These are phyloP conservation scores for Fringilla coelebs DNA, from an alignment of 2,797 vertebrate genomes.

Conservation along the genomic window DNA sequence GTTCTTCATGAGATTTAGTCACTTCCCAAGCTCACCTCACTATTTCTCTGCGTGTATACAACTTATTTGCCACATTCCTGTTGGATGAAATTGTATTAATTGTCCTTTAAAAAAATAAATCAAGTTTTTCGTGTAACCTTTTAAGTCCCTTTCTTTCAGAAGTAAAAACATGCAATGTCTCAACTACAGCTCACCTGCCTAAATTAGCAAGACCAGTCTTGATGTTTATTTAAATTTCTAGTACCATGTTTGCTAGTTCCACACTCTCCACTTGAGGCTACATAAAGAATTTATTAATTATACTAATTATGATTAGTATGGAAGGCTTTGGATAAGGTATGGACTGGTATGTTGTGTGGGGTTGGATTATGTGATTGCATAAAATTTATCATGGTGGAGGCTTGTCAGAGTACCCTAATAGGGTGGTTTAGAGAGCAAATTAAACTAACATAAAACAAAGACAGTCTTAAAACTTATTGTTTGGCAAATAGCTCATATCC, in stretches of 20 bases:
- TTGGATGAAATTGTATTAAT: background rate
- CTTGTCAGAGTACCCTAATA: background rate
- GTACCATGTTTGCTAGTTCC: background rate
- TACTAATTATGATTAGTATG: background rate
- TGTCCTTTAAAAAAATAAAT: background rate
- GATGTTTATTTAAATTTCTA: background rate
- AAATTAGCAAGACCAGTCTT: background rate
- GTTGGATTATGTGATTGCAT: background rate
- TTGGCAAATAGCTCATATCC: background rate
- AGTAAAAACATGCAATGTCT: background rate
- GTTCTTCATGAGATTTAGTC: background rate
- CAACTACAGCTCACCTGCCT: background rate
- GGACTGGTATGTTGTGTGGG: background rate
- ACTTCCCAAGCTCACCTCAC: background rate
- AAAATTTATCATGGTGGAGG: background rate
- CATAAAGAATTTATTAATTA: fast-evolving
- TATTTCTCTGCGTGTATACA: background rate
- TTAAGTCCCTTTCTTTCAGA: background rate
- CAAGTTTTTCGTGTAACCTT: background rate
- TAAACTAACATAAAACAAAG: background rate
- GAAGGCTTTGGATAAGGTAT: background rate
- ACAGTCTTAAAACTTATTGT: background rate
- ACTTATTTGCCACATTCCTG: background rate
- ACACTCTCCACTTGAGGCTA: background rate
- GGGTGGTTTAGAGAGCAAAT: background rate